Conservation (phyloP, 2,797 vertebrate genomes). For the Hemibagrus guttatus region DNA sequence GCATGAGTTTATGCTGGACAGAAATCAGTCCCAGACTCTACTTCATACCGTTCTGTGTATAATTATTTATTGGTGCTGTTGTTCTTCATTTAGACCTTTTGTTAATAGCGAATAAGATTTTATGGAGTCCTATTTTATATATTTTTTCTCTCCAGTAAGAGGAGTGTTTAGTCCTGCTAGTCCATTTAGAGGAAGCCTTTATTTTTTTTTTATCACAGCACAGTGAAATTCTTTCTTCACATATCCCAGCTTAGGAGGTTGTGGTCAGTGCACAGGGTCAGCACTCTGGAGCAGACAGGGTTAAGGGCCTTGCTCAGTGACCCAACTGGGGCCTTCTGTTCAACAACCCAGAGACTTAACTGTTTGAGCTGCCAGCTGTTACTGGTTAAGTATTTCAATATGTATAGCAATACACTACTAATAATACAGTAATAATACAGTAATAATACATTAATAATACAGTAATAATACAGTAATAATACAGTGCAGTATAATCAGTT, state of each 20-base stretch:
- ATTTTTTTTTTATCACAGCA: too few relatives aligned
- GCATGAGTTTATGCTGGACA: background rate
- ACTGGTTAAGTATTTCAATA: background rate
- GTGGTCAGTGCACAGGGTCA: too few relatives aligned
- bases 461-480: background rate
- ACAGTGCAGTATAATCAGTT: background rate
- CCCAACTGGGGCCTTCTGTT: too few relatives aligned
- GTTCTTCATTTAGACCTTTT: background rate
- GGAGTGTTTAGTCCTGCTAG: background rate
- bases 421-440: background rate
- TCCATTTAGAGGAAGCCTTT: background rate
- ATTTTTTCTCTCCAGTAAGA: background rate
- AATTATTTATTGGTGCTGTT: background rate
- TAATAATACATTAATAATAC: background rate
- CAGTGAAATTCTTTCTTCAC: too few relatives aligned
- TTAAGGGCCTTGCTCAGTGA: too few relatives aligned
- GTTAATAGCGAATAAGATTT: background rate
- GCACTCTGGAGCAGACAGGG: too few relatives aligned
- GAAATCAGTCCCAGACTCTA: background rate
- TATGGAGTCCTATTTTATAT: background rate
- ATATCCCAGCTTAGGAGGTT: too few relatives aligned
- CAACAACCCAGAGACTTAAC: too few relatives aligned
- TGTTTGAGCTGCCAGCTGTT: too few relatives aligned
- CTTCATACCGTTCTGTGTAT: background rate
- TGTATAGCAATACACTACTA: background rate